These are phyloP conservation scores for Agrilus planipennis DNA, from an alignment of 1,140 invertebrate genomes.

Conservation along the genomic window DNA sequence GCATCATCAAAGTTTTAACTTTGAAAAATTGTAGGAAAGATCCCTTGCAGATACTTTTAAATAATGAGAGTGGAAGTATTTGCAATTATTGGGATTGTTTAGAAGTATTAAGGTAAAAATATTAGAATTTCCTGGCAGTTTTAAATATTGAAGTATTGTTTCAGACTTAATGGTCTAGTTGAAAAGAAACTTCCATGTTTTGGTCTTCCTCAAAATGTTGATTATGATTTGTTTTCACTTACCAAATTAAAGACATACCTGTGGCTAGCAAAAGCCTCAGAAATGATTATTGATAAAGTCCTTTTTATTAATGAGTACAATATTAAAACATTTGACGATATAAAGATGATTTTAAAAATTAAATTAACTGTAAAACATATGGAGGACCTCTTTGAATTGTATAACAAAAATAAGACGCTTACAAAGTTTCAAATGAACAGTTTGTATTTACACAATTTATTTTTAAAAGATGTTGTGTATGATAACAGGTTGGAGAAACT, in stretches of 20 bases:
- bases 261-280: constrained; percentile 22
- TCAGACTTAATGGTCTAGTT: constrained; percentile 18
- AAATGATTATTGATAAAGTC: constrained; percentile 18
- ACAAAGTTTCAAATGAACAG: constrained; percentile 23
- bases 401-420: constrained; percentile 11
- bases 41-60: constrained; percentile 17
- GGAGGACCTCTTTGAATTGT: constrained; percentile 14
- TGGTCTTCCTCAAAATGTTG: constrained; percentile 15
- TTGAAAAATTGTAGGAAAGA: constrained; percentile 15
- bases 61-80: constrained; percentile 15
- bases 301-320: constrained; percentile 16
- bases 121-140: neutral
- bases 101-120: constrained; percentile 18
- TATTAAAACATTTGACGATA: constrained; percentile 22
- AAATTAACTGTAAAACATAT: constrained; percentile 20
- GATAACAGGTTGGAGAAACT: constrained; percentile 14
- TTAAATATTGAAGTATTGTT: constrained; percentile 1
- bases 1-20: constrained; percentile 14
- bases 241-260: constrained; percentile 20
- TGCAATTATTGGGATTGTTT: constrained; percentile 23
- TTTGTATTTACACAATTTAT: constrained; percentile 20
- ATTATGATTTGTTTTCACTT: constrained; percentile 19
- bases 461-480: constrained; percentile 24
- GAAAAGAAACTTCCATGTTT: constrained; percentile 24
- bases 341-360: constrained; percentile 22